Evolutionary conservation across 2,888 invertebrate genomes (phyloP).

Genomic region (Galerucella nymphaeae): DNA sequence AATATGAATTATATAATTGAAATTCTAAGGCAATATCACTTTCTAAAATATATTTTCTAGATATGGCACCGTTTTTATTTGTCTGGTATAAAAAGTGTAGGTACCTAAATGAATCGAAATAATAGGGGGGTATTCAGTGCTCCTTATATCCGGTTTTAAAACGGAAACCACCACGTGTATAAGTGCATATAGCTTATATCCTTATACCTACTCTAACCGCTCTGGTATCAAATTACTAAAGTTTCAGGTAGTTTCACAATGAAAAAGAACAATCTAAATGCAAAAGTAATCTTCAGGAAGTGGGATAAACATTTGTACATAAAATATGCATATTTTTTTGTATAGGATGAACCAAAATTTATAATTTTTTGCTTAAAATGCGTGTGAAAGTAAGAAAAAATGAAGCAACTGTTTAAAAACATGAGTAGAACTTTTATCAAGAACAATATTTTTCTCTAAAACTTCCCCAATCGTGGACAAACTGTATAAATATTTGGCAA

Average conservation of each 20-base stretch:
- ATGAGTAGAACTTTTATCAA: no score
- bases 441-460: no score
- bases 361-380: no score
- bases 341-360: no score
- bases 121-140: conserved; percentile 47
- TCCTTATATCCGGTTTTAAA: conserved; percentile 55
- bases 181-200: conserved; percentile 48
- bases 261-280: conserved; percentile 11
- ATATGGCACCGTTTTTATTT: neutral
- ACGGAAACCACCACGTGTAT: conserved; percentile 51
- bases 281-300: neutral
- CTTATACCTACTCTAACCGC: conserved; percentile 21
- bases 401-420: no score
- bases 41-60: no score
- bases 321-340: neutral
- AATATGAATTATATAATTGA: conserved; percentile 9
- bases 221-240: conserved; percentile 35
- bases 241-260: conserved; percentile 33
- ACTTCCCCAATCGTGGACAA: no score
- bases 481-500: no score
- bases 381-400: no score
- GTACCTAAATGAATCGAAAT: conserved; percentile 19
- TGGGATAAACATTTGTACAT: neutral
- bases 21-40: neutral
- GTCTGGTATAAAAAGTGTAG: conserved; percentile 4